Base-by-base conservation (phyloP, 1,140 invertebrate species). In the Anthonomus grandis region DNA sequence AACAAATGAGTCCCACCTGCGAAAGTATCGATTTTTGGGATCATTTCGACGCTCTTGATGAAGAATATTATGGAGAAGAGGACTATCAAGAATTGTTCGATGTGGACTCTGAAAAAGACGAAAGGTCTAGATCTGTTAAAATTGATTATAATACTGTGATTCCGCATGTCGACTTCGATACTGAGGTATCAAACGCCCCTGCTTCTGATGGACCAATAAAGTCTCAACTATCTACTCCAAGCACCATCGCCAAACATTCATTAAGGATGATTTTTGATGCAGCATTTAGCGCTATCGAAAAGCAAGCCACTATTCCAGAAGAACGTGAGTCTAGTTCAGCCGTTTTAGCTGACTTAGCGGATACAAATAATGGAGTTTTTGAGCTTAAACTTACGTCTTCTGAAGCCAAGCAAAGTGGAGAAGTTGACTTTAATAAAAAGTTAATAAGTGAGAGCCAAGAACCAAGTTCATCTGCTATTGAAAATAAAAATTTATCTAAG, bases 101-200 rank as follows among this genome's bases (percentile, higher is more conserved):
- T 41, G 12, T 27, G 23, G 39, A 21, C 0, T 17, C 25, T 15
- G 13, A 27, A n/a, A 4, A n/a, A 10, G 22, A 31, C 37, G n/a
- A 41, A 9, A 44, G 25, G 15, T 12, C 27, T 4, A 58, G 57
- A 46, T 17, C 45, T 9, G 62, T 63, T 19, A 63, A 37, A 41
- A 63, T 63, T 9, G 48, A 63, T 38, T 63, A 60, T 39, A 55
- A 57, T 31, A 60, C 62, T 3, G 54, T 63, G 24, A 57, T 44
- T 21, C 62, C 58, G 0, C 62, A 63, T 36, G 62, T 63, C 1
- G 59, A 60, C 36, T 63, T 63, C 44, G 59, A 55, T 13, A 56
- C 53, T 10, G 2, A 1, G 0, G 2, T n/a, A 18, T 4, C 15
- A 4, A 17, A 2, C n/a, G 5, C 6, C 21, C 15, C 38, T 21